Percentiles rank a stretch among this genome's conserved stretches.
These are phyloP conservation scores for Cossypha niveicapilla DNA, from an alignment of 2,797 vertebrate species.

Conservation along the genomic window DNA sequence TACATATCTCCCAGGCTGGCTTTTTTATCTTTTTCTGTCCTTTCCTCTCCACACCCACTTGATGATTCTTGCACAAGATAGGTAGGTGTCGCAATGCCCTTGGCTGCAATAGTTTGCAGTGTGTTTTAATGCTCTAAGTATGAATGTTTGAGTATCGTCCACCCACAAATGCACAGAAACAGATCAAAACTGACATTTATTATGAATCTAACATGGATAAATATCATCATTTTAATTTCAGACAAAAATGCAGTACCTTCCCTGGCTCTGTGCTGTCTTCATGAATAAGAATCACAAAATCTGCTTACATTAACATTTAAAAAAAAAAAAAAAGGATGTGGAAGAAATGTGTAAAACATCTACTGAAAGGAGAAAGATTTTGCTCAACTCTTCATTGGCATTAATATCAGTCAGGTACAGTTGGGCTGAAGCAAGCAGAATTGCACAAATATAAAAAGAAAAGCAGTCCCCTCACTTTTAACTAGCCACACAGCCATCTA, in stretches of 20 bases:
- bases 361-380: neutral
- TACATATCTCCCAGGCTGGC: neutral
- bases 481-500: neutral
- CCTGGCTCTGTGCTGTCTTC: neutral
- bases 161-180: neutral
- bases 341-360: neutral
- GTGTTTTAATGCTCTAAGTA: neutral
- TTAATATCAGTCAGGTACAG: neutral
- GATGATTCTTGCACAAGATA: neutral
- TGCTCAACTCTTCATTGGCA: neutral
- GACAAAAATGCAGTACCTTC: neutral
- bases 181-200: neutral
- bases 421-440: neutral
- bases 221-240: neutral
- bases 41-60: neutral
- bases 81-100: neutral
- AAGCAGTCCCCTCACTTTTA: neutral
- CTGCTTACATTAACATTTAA: neutral
- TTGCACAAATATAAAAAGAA: neutral
- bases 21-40: neutral
- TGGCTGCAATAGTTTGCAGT: neutral
- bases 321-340: neutral
- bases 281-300: neutral
- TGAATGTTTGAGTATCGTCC: neutral
- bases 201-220: neutral